phyloP scores from a whole-genome alignment of 2,888 invertebrate species.

The Balanococcus diminutus region DNA sequence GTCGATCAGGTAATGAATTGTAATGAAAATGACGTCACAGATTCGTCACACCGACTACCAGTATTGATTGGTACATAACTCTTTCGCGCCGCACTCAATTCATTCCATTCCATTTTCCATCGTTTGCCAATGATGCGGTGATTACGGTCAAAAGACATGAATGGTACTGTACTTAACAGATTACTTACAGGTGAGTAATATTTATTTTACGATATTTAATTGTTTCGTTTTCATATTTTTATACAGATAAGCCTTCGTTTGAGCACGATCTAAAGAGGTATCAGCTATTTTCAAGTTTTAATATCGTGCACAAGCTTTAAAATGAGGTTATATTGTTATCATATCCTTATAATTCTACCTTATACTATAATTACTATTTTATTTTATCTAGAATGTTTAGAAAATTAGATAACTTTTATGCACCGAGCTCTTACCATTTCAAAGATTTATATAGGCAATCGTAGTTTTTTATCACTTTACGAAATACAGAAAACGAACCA shows the following conservation, averaged over 20 bases:
- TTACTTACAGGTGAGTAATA: not conserved
- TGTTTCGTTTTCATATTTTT: not conserved
- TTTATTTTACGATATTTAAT: not conserved
- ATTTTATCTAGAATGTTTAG: not conserved
- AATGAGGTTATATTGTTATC: not conserved
- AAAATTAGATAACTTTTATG: not conserved
- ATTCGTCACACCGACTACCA: not conserved
- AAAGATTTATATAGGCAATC: not conserved
- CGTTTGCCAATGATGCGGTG: not conserved
- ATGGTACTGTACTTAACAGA: not conserved
- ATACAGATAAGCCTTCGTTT: too few species aligned
- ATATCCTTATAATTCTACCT: not conserved
- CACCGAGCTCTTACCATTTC: not conserved
- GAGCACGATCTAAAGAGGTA: too few species aligned
- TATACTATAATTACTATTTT: too few species aligned
- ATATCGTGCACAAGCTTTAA: not conserved
- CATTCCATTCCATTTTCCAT: not conserved
- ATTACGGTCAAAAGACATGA: not conserved
- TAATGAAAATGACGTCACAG: not conserved
- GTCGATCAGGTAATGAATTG: not conserved
- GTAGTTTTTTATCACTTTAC: not conserved
- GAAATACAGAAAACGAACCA: not conserved
- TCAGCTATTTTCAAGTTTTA: too few species aligned
- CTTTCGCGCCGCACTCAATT: not conserved
- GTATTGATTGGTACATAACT: not conserved